A percentile compares a stretch with the other conserved stretches of the same genome.
These are phyloP conservation scores for Istiophorus platypterus DNA, from an alignment of 2,113 vertebrate genomes.

Conservation along the genomic window DNA sequence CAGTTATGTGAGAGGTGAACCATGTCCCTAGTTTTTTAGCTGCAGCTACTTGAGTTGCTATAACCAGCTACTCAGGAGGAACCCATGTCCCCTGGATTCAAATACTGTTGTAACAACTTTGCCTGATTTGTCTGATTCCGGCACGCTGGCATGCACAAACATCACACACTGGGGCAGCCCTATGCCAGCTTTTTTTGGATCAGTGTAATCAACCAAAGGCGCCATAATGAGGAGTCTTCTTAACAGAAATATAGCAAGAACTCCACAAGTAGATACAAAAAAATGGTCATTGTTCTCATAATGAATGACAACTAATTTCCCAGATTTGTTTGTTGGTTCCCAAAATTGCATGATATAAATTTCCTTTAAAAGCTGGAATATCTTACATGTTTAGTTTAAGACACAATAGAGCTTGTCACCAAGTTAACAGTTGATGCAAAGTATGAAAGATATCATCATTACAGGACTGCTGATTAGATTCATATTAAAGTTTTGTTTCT, in stretches of 20 bases:
- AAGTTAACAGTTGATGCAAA: not conserved
- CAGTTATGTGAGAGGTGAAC: not conserved
- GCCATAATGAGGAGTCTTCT: too few species aligned
- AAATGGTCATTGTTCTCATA: too few species aligned
- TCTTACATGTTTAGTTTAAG: not conserved
- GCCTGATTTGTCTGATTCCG: not conserved
- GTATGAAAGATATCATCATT: conserved; percentile 6
- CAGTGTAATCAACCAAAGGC: too few species aligned
- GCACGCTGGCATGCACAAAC: too few species aligned
- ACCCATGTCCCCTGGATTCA: not conserved
- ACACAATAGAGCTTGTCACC: not conserved
- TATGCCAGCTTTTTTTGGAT: too few species aligned
- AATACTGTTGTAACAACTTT: conserved; percentile 12
- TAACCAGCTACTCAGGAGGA: conserved; percentile 9
- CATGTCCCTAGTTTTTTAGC: not conserved
- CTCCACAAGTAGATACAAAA: not conserved
- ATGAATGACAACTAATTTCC: not conserved
- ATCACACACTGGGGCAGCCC: too few species aligned
- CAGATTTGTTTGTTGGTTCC: not conserved
- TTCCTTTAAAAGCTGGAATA: not conserved
- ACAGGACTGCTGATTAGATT: conserved; percentile 5
- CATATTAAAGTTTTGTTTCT: conserved; percentile 20
- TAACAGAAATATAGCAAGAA: too few species aligned
- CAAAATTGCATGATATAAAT: not conserved
- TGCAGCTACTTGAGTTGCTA: not conserved